A percentile compares a stretch with the other conserved stretches of the same genome.
Conservation (phyloP, 2,888 invertebrate genomes). For the Nymphalis c-album region DNA sequence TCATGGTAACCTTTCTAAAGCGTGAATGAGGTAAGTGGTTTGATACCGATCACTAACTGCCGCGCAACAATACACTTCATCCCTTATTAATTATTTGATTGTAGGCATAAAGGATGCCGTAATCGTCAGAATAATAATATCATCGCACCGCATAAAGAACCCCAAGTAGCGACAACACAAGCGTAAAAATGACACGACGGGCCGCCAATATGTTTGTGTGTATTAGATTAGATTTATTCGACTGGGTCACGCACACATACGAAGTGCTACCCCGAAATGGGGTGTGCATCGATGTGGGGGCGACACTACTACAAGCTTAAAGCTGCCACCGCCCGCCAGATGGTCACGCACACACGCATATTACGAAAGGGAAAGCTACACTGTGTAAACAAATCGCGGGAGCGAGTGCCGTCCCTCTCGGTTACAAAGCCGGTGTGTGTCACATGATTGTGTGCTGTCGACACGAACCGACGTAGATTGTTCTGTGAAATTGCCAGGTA, state of each 20-base stretch:
- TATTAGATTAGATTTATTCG: constrained; percentile 79
- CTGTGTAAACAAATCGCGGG: constrained; percentile 79
- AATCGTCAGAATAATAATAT: constrained; percentile 82
- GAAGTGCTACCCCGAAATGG: constrained; percentile 66
- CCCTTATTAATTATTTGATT: constrained; percentile 82
- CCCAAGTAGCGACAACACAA: constrained; percentile 79
- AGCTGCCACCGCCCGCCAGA: constrained; percentile 71
- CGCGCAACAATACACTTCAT: constrained; percentile 76
- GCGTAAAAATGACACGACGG: constrained; percentile 80
- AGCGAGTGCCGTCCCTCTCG: constrained; percentile 72
- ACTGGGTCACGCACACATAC: constrained; percentile 77
- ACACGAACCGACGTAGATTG: constrained; percentile 75
- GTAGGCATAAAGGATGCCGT: constrained; percentile 81
- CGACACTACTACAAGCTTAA: constrained; percentile 62
- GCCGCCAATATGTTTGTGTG: constrained; percentile 80
- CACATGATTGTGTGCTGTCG: constrained; percentile 73
- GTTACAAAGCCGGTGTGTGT: constrained; percentile 71
- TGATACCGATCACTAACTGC: constrained; percentile 76
- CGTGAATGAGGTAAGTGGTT: constrained; percentile 67
- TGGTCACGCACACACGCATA: constrained; percentile 71
- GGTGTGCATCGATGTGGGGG: constrained; percentile 69
- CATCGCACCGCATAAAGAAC: constrained; percentile 78
- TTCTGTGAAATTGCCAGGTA: constrained; percentile 82
- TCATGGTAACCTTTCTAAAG: constrained; percentile 66
- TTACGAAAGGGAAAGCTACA: constrained; percentile 79